Conservation (phyloP, 2,113 vertebrate species). For the Connochaetes taurinus region DNA sequence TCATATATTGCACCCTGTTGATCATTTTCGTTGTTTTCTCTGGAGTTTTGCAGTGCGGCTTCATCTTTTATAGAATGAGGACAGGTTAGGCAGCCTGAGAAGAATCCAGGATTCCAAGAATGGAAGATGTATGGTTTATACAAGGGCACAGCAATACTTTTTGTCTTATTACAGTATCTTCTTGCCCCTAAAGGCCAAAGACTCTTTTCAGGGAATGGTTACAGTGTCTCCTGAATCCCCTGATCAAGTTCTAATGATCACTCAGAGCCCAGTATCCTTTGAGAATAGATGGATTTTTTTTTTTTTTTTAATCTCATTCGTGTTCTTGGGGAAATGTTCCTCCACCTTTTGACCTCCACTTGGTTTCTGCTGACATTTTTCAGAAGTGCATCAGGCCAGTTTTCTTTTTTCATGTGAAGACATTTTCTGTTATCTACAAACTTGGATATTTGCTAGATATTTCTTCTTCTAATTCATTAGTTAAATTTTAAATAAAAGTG, state of each 20-base stretch:
- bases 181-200: not conserved
- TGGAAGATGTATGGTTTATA: not conserved
- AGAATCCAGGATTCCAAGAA: not conserved
- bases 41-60: conserved; percentile 2
- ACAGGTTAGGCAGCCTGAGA: not conserved
- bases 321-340: not conserved
- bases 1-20: conserved; percentile 2
- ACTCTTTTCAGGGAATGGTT: not conserved
- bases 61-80: conserved; percentile 32
- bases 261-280: not conserved
- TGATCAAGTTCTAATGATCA: not conserved
- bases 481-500: not conserved
- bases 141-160: not conserved
- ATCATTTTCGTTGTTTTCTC: conserved; percentile 50
- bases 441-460: not conserved
- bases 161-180: not conserved
- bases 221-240: not conserved
- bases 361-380: not conserved
- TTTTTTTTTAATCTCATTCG: not conserved
- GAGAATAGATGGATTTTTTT: not conserved
- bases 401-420: not conserved
- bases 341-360: not conserved
- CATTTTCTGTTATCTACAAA: not conserved
- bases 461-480: not conserved
- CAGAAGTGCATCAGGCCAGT: not conserved